These are phyloP conservation scores for Corythaixoides concolor DNA, from an alignment of 2,113 vertebrate genomes.

Conservation along the genomic window DNA sequence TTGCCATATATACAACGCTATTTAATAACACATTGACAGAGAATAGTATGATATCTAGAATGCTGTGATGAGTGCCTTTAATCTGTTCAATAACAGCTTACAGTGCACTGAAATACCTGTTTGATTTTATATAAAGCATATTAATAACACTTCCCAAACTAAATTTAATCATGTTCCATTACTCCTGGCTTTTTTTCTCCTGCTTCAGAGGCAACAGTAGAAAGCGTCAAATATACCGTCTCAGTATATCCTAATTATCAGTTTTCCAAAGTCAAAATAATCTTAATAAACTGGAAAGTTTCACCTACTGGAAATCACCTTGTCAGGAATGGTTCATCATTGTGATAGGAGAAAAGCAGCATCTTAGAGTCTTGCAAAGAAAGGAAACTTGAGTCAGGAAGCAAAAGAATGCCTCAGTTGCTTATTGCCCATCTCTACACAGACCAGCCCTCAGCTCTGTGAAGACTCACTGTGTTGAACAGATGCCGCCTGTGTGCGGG, in stretches of 20 bases:
- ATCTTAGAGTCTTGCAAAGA: neutral
- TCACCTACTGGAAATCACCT: neutral
- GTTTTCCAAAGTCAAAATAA: neutral
- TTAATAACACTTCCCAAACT: neutral
- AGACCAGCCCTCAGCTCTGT: neutral
- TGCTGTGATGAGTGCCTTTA: neutral
- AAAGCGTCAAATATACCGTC: neutral
- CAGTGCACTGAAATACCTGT: neutral
- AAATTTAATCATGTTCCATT: neutral
- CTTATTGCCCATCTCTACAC: neutral
- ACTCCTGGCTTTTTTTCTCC: neutral
- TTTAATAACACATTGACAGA: slow-evolving; percentile 5
- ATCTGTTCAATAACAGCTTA: neutral
- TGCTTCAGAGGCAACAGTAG: neutral
- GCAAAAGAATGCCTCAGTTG: neutral
- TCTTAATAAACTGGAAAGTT: neutral
- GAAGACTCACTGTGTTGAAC: neutral
- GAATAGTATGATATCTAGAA: neutral
- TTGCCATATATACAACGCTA: neutral
- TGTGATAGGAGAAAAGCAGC: neutral
- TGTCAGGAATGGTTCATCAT: neutral
- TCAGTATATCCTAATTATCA: neutral
- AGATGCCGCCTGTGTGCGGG: neutral
- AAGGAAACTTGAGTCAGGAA: neutral
- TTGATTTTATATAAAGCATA: neutral